A percentile compares a stretch with the other conserved stretches of the same genome.
phyloP scores from a whole-genome alignment of 2,888 invertebrate genomes.

The Andricus quercusramuli region DNA sequence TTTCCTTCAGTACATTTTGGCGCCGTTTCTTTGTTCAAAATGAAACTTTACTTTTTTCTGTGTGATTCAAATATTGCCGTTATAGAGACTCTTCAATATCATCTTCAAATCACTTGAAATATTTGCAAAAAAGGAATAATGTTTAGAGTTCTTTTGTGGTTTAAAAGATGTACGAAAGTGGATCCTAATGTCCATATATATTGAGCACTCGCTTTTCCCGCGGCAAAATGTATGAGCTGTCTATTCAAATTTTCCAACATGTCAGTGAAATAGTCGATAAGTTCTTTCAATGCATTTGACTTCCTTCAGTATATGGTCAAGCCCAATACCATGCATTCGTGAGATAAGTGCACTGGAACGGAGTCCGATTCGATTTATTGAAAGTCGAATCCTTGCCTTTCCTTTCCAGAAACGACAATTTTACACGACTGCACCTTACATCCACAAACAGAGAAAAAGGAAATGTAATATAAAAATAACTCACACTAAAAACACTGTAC shows the following conservation, averaged over 20 bases:
- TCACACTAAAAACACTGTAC: neutral
- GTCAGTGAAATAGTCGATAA: conserved; percentile 31
- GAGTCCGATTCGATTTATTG: conserved; percentile 33
- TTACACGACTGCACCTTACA: neutral
- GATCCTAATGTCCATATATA: conserved; percentile 2
- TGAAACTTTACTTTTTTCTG: too few species aligned
- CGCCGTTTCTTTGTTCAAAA: too few species aligned
- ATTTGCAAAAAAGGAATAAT: conserved; percentile 6
- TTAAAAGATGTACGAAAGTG: conserved; percentile 10
- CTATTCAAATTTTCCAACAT: conserved; percentile 35
- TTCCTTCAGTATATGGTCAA: conserved; percentile 37
- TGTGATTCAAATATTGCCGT: neutral
- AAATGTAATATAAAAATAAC: neutral
- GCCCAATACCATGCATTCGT: conserved; percentile 22
- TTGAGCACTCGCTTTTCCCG: conserved; percentile 9
- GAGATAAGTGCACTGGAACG: conserved; percentile 28
- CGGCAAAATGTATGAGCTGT: conserved; percentile 31
- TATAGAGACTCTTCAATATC: neutral
- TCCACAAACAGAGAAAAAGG: neutral
- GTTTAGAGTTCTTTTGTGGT: neutral
- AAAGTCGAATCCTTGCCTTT: conserved; percentile 24
- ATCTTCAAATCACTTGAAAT: neutral
- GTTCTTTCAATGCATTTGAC: conserved; percentile 27
- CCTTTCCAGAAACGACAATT: conserved; percentile 7
- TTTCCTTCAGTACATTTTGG: too few species aligned